phyloP scores from a whole-genome alignment of 2,113 vertebrate species.

The Rattus norvegicus region GRCr8 NC_086027.1:119412501-119413000 shows the following conservation, averaged over 20 bases:
- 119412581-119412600: too few relatives aligned
- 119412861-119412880: neutral
- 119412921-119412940: neutral
- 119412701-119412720: neutral
- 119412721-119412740: neutral
- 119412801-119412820: neutral
- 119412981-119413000: neutral
- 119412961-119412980: neutral
- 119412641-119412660: neutral
- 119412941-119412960: neutral
- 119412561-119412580: too few relatives aligned
- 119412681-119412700: constrained; percentile 11
- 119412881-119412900: neutral
- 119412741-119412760: neutral
- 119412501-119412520: neutral
- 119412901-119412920: neutral
- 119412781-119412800: neutral
- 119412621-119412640: neutral
- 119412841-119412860: neutral
- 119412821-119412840: neutral
- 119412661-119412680: constrained; percentile 2
- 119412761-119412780: neutral
- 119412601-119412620: too few relatives aligned
- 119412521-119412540: neutral
- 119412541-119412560: neutral